phyloP scores from a whole-genome alignment of 2,797 vertebrate genomes.

The Cygnus olor region DNA sequence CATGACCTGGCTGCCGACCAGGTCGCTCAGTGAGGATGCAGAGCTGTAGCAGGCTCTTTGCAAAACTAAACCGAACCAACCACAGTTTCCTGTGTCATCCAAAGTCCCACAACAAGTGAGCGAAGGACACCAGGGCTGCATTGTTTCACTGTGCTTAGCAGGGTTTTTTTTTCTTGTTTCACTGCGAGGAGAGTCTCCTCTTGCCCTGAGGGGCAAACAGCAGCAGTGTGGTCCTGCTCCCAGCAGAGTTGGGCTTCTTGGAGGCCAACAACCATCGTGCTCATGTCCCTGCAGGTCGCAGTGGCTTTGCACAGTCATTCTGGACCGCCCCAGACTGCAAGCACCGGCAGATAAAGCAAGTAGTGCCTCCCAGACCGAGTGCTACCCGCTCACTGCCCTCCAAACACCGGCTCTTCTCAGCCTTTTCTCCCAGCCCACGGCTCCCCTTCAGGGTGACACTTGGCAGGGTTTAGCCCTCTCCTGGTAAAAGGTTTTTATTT shows the following conservation, averaged over 20 bases:
- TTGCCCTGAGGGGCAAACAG: no score
- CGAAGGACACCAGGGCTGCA: background rate
- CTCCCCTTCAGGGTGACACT: no score
- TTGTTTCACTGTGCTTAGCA: background rate
- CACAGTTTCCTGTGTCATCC: background rate
- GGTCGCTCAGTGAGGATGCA: background rate
- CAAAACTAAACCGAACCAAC: background rate
- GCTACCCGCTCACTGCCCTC: background rate
- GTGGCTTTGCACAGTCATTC: background rate
- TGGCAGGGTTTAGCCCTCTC: background rate
- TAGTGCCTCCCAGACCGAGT: background rate
- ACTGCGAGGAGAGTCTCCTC: background rate
- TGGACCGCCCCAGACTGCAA: background rate
- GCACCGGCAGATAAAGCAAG: background rate
- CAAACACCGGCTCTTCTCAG: background rate
- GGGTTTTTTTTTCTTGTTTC: no score
- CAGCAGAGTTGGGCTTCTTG: background rate
- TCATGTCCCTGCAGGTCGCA: accelerated
- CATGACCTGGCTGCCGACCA: background rate
- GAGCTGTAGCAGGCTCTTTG: background rate
- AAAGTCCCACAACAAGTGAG: background rate
- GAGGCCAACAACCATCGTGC: accelerated
- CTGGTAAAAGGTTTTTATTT: background rate
- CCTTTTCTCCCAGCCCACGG: background rate
- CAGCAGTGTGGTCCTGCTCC: background rate